Evolutionary conservation across 2,888 invertebrate genomes (phyloP).

Genomic region (Drosophila melanocephala): DNA sequence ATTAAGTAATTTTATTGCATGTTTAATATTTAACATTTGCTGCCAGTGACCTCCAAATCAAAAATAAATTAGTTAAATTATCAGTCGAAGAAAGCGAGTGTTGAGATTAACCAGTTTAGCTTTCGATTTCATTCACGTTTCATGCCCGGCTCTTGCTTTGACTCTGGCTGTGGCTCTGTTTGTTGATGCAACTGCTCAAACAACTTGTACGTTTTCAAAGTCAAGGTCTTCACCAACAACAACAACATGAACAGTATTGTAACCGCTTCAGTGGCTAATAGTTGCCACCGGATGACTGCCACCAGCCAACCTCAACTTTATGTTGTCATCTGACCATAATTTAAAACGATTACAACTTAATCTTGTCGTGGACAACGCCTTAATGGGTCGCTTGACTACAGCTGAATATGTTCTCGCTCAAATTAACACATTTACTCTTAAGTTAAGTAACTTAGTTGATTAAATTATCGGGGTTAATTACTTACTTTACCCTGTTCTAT

Average conservation of each 20-base stretch:
- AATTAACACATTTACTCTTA: slow-evolving; percentile 5
- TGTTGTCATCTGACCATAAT: slow-evolving; percentile 66
- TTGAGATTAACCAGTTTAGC: slow-evolving; percentile 56
- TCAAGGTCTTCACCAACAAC: slow-evolving; percentile 69
- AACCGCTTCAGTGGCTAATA: neutral
- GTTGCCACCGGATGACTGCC: slow-evolving; percentile 15
- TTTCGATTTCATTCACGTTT: slow-evolving; percentile 32
- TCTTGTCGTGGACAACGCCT: slow-evolving; percentile 19
- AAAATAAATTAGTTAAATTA: slow-evolving; percentile 16
- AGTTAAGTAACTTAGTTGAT: neutral
- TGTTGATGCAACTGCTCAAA: slow-evolving; percentile 44
- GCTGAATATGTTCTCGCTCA: slow-evolving; percentile 31
- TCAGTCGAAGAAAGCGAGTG: slow-evolving; percentile 57
- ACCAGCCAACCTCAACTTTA: slow-evolving; percentile 22
- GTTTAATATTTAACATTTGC: slow-evolving; percentile 20
- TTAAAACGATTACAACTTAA: slow-evolving; percentile 66
- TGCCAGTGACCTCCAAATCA: slow-evolving; percentile 37
- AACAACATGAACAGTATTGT: slow-evolving; percentile 15
- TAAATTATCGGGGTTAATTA: neutral
- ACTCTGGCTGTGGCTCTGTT: neutral
- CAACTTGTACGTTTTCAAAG: slow-evolving; percentile 66
- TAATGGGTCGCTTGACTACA: slow-evolving; percentile 30
- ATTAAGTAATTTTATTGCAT: slow-evolving; percentile 18
- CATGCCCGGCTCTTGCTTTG: neutral
- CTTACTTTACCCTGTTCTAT: neutral